Evolutionary conservation across 2,113 vertebrate species (phyloP).

Genomic region (Ginglymostoma cirratum): DNA sequence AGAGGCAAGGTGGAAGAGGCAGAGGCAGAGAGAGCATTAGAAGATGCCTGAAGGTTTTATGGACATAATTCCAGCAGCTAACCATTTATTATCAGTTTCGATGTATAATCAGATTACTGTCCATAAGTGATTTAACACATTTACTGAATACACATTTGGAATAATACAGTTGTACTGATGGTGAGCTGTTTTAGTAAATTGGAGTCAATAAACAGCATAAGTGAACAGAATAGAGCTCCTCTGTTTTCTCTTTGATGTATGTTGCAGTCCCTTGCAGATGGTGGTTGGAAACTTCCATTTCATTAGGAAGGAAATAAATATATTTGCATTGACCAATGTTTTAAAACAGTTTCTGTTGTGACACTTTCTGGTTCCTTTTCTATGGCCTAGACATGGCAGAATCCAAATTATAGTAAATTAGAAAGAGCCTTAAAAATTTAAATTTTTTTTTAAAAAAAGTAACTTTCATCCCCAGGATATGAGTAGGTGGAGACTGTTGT

Average conservation of each 20-base stretch:
- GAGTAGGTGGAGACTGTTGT: too few species aligned
- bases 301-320: not conserved
- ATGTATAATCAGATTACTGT: not conserved
- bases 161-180: not conserved
- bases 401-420: not conserved
- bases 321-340: not conserved
- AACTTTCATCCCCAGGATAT: too few species aligned
- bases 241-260: not conserved
- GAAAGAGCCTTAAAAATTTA: not conserved
- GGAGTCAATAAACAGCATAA: not conserved
- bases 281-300: not conserved
- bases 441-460: too few species aligned
- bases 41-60: not conserved
- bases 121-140: too few species aligned
- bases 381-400: not conserved
- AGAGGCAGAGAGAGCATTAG: not conserved
- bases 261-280: not conserved
- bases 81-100: not conserved
- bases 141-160: not conserved
- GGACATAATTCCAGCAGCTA: not conserved
- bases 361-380: not conserved
- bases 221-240: not conserved
- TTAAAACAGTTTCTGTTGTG: not conserved
- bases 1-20: too few species aligned
- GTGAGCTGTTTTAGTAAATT: not conserved